phyloP scores from a whole-genome alignment of 2,888 invertebrate genomes.

The Apodemia duryi region DNA sequence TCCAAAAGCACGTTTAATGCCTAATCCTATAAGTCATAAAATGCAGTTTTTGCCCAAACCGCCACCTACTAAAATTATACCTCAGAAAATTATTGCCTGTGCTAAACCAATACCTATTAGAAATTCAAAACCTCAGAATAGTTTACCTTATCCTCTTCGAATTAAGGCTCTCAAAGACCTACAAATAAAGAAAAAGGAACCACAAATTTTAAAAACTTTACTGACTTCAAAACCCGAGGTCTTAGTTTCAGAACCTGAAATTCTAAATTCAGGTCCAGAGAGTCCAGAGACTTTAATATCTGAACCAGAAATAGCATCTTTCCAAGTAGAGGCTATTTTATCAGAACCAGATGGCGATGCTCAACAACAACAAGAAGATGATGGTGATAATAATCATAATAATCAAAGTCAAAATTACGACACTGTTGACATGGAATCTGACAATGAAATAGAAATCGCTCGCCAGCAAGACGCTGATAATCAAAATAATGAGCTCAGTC shows the following conservation, averaged over 20 bases:
- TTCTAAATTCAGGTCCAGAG: constrained; percentile 70
- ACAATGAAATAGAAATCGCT: constrained; percentile 73
- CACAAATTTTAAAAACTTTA: constrained; percentile 72
- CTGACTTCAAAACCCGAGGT: constrained; percentile 70
- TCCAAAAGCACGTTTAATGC: constrained; percentile 70
- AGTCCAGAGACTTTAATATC: constrained; percentile 75
- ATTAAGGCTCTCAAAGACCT: constrained; percentile 75
- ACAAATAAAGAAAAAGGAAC: constrained; percentile 73
- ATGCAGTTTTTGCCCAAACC: constrained; percentile 60
- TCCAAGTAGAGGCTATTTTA: constrained; percentile 72
- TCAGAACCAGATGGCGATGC: constrained; percentile 67
- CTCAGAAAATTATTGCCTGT: constrained; percentile 49
- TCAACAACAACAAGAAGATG: constrained; percentile 39
- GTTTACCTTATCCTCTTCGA: constrained; percentile 67
- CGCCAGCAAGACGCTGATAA: constrained; percentile 48
- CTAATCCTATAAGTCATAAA: constrained; percentile 71
- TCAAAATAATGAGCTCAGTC: constrained; percentile 39
- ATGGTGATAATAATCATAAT: constrained; percentile 45
- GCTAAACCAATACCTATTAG: constrained; percentile 67
- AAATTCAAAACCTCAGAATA: constrained; percentile 55
- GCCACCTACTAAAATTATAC: constrained; percentile 50
- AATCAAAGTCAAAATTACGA: constrained; percentile 63
- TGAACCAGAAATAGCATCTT: constrained; percentile 73
- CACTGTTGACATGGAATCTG: constrained; percentile 73
- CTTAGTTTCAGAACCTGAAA: constrained; percentile 70